Percentiles rank a stretch among this genome's conserved stretches.
These are phyloP conservation scores for Liodrosophila aerea DNA, from an alignment of 2,888 invertebrate species.

Conservation along the genomic window DNA sequence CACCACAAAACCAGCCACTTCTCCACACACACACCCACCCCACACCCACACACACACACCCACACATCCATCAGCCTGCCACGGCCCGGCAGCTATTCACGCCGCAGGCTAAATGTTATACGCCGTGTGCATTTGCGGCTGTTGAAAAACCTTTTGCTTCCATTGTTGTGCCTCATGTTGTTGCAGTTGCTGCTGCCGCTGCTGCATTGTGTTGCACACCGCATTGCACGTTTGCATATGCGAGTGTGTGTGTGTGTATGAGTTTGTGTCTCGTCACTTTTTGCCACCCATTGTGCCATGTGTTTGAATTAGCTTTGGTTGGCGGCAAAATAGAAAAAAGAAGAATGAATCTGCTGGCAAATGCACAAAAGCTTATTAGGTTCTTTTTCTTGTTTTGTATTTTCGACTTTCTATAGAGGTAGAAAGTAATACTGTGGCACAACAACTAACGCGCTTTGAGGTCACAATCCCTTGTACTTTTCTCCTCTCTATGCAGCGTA, in stretches of 20 bases:
- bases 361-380: conserved; percentile 75
- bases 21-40: conserved; percentile 2
- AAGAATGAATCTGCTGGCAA: conserved; percentile 51
- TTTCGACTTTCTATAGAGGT: conserved; percentile 17
- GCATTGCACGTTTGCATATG: conserved; percentile 54
- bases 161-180: conserved; percentile 36
- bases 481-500: not conserved
- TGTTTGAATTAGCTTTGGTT: conserved; percentile 72
- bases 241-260: not conserved
- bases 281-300: conserved; percentile 68
- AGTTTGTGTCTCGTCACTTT: conserved; percentile 40
- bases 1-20: conserved; percentile 28
- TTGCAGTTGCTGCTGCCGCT: conserved; percentile 21
- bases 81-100: conserved; percentile 33
- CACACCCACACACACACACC: conserved; percentile 2
- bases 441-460: conserved; percentile 71
- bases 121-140: conserved; percentile 70
- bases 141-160: conserved; percentile 62
- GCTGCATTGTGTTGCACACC: conserved; percentile 41
- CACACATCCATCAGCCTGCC: conserved; percentile 11
- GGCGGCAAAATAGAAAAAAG: not conserved
- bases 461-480: conserved; percentile 34
- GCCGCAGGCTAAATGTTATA: conserved; percentile 70
- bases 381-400: conserved; percentile 30
- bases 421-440: conserved; percentile 57